Conservation (phyloP, 2,113 vertebrate genomes). For the Lycocorax pyrrhopterus region DNA sequence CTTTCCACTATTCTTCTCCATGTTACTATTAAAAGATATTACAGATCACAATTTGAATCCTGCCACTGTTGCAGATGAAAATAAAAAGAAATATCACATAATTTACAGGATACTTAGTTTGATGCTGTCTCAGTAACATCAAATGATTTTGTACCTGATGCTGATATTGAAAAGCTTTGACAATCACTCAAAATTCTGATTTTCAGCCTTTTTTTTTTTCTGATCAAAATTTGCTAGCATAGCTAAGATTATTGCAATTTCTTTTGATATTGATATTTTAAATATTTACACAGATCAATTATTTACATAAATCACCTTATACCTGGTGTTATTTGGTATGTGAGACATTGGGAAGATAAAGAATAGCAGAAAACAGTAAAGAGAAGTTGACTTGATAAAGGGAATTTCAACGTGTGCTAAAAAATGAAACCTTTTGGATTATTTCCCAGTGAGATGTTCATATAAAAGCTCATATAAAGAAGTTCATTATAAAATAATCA, state of each 20-base stretch:
- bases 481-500: background rate
- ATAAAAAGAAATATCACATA: background rate
- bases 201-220: background rate
- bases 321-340: background rate
- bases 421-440: background rate
- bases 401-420: background rate
- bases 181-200: background rate
- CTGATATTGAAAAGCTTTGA: background rate
- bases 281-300: background rate
- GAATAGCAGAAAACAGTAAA: background rate
- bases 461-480: background rate
- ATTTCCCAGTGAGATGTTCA: background rate
- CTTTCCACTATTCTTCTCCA: background rate
- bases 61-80: background rate
- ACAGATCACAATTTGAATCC: background rate
- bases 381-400: background rate
- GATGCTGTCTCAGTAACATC: background rate
- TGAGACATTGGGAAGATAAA: background rate
- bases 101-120: background rate
- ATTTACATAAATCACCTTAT: background rate
- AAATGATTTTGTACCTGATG: background rate
- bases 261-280: background rate
- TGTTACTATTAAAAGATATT: background rate
- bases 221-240: background rate
- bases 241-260: background rate